Evolutionary conservation across 2,797 vertebrate genomes (phyloP).

Genomic region (Bryconaethiops microstoma): DNA sequence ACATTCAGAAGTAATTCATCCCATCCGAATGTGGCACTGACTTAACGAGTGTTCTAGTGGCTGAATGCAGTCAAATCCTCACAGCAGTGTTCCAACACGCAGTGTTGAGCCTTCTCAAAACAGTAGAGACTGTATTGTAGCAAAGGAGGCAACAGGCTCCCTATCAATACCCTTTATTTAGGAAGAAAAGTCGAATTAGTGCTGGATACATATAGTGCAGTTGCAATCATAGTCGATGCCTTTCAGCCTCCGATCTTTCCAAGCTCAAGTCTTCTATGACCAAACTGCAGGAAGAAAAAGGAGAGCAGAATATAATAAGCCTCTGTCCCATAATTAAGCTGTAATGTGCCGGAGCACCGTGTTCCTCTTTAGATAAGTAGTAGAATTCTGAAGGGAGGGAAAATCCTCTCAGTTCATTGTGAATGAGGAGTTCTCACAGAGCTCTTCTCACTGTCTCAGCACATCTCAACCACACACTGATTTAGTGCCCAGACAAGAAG

Average conservation of each 20-base stretch:
- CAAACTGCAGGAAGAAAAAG: constrained; percentile 24
- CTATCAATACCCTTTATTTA: neutral
- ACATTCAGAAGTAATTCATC: too few relatives aligned
- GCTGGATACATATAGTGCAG: neutral
- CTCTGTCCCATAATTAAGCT: constrained; percentile 42
- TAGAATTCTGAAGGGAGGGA: constrained; percentile 24
- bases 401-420: constrained; percentile 46
- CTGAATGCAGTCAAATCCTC: neutral
- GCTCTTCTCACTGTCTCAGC: constrained; percentile 24
- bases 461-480: constrained; percentile 35
- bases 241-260: constrained; percentile 17
- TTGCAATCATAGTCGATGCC: neutral
- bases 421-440: constrained; percentile 31
- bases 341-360: constrained; percentile 34
- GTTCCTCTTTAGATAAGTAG: constrained; percentile 41
- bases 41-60: too few relatives aligned
- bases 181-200: neutral
- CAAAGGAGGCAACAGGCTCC: neutral
- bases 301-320: constrained; percentile 11
- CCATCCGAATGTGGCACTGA: too few relatives aligned
- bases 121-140: too few relatives aligned
- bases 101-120: neutral
- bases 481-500: constrained; percentile 45
- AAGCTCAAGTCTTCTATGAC: constrained; percentile 25
- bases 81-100: neutral